Evolutionary conservation across 1,140 invertebrate species (phyloP), one percentile per base, ranked within the genome.

Genomic region (Leptinotarsa defecta): DNA sequence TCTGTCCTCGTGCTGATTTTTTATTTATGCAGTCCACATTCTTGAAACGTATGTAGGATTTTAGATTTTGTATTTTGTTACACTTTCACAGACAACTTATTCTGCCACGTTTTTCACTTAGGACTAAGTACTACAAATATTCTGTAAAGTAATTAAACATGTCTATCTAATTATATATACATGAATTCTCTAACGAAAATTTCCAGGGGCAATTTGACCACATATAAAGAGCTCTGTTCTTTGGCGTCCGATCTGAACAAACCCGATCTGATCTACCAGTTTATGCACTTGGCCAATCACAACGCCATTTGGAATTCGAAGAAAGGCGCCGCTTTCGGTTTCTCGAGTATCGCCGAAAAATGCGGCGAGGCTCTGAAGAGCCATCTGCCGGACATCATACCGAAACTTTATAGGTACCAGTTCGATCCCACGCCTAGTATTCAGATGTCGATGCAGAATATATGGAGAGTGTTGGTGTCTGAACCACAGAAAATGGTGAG

Each of bases 291-390:
- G 73, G 96, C 96, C 4, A 96, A 97, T 88, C 94, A 98, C 82
- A 96, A 98, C 87, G 92, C 94, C 4, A 89, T 95, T 24, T 98
- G 96, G 96, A 97, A 95, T 81, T 96, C 95, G 1, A 96, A 95
- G 82, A 91, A 91, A 89, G 96, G 96, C 48, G 95, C 96, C 52
- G 95, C 96, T 1, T 96, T 96, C 88, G 95, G 95, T 3, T 95
- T 98, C 85, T 92, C 94, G 62, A 93, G 92, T 0, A 94, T 97
- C 67, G 93, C 95, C 0, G 87, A 91, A 65, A 90, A 93, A 79
- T 94, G 95, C 8, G 93, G 92, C 2, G 91, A 94, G 52, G 93
- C 97, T 84, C 87, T 98, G 75, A 90, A 93, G 24, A 91, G 91
- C 24, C 92, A 95, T 86, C 84, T 98, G 72, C 91, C 94, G 0